phyloP scores from a whole-genome alignment of 2,113 vertebrate genomes.

The Lophotis ruficrista region DNA sequence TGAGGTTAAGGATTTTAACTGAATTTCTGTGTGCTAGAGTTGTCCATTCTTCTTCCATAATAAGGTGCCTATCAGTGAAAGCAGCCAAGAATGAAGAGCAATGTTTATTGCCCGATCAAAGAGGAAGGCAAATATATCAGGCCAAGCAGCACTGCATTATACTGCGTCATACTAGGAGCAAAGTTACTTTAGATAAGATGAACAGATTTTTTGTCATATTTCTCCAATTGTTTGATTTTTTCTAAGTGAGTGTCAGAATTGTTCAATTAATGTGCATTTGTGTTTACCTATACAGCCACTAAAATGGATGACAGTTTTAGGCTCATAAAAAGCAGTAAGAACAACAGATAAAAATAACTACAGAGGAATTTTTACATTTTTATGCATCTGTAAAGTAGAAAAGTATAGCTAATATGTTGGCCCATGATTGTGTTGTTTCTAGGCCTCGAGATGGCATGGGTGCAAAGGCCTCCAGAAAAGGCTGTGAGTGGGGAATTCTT shows the following conservation, averaged over 20 bases:
- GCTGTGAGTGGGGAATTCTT: conserved; percentile 80
- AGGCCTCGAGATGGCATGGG: conserved; percentile 90
- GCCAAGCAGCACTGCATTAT: not conserved
- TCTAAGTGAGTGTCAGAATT: not conserved
- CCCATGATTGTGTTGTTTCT: not conserved
- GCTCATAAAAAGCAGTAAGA: not conserved
- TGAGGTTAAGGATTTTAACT: not conserved
- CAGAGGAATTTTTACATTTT: not conserved
- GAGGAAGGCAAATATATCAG: not conserved
- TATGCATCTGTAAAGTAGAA: not conserved
- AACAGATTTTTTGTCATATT: not conserved
- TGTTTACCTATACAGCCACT: not conserved
- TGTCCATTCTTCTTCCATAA: not conserved
- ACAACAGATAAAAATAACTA: not conserved
- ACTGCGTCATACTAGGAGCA: not conserved
- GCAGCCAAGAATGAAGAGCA: not conserved
- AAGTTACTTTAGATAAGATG: not conserved
- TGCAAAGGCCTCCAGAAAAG: conserved; percentile 81
- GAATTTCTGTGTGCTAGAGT: not conserved
- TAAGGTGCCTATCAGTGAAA: not conserved
- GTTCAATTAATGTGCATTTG: not conserved
- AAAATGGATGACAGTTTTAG: not conserved
- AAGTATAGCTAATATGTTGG: not conserved
- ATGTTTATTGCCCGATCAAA: not conserved
- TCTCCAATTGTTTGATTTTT: not conserved